These are phyloP conservation scores for Noctuana brunneofusca DNA, from an alignment of 2,888 invertebrate genomes.

Conservation along the genomic window DNA sequence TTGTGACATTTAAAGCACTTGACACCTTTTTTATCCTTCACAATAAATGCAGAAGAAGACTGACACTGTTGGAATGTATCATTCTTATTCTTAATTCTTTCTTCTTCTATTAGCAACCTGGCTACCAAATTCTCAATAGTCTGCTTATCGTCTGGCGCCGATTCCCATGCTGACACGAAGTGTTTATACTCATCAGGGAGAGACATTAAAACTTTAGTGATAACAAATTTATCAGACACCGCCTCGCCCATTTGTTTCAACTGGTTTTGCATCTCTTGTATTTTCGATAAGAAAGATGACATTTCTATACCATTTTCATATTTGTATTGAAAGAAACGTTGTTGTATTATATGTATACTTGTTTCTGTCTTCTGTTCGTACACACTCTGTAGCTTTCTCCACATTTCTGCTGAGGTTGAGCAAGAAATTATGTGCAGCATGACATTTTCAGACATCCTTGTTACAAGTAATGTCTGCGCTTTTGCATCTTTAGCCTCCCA, in stretches of 20 bases:
- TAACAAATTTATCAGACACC: background rate
- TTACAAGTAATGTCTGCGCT: no score
- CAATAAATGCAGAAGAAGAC: no score
- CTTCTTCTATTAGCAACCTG: background rate
- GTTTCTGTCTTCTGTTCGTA: background rate
- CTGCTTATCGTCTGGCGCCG: background rate
- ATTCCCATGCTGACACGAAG: background rate
- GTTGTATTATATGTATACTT: background rate
- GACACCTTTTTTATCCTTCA: no score
- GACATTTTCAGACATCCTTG: no score
- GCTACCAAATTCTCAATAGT: background rate
- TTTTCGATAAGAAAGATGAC: background rate
- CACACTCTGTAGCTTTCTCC: background rate
- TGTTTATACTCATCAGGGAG: background rate
- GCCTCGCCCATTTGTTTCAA: background rate
- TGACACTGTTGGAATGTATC: background rate
- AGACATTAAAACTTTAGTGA: background rate
- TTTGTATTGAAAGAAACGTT: background rate
- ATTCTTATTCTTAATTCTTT: background rate
- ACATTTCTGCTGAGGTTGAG: background rate
- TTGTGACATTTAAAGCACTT: no score
- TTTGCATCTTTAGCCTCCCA: no score
- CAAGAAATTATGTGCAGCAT: background rate
- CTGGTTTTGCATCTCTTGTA: background rate
- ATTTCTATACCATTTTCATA: background rate